Percentiles rank a stretch among this genome's conserved stretches.
phyloP scores from a whole-genome alignment of 2,797 vertebrate genomes.

The Amphiprion clarkii region DNA sequence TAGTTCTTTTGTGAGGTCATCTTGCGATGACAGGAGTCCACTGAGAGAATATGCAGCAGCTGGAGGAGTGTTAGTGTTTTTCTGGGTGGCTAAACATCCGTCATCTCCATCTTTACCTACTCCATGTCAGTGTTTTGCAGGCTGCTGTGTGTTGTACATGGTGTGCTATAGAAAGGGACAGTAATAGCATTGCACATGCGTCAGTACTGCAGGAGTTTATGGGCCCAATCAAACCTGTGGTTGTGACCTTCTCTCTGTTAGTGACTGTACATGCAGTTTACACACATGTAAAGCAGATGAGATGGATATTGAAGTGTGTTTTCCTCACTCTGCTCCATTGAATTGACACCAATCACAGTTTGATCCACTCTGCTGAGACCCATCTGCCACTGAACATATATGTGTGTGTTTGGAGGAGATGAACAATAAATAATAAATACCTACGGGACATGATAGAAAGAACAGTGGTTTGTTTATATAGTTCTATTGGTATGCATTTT shows the following conservation, averaged over 20 bases:
- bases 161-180: not conserved
- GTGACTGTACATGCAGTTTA: not conserved
- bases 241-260: constrained; percentile 11
- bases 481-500: constrained; percentile 13
- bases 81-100: not conserved
- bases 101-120: not conserved
- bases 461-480: not conserved
- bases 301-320: not conserved
- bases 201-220: constrained; percentile 8
- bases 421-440: constrained; percentile 8
- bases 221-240: not conserved
- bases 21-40: not conserved
- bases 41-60: constrained; percentile 34
- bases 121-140: not conserved
- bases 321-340: constrained; percentile 8
- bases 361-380: constrained; percentile 20
- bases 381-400: not conserved
- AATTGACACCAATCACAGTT: constrained; percentile 11
- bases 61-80: constrained; percentile 22
- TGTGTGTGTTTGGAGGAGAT: constrained; percentile 5
- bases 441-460: not conserved
- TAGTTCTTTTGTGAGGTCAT: constrained; percentile 8
- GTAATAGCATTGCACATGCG: not conserved
- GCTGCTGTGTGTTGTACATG: not conserved
- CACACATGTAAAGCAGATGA: not conserved